Percentiles rank a stretch among this genome's conserved stretches.
Evolutionary conservation across 2,888 invertebrate species (phyloP).

Genomic region (Thelaira solivaga): DNA sequence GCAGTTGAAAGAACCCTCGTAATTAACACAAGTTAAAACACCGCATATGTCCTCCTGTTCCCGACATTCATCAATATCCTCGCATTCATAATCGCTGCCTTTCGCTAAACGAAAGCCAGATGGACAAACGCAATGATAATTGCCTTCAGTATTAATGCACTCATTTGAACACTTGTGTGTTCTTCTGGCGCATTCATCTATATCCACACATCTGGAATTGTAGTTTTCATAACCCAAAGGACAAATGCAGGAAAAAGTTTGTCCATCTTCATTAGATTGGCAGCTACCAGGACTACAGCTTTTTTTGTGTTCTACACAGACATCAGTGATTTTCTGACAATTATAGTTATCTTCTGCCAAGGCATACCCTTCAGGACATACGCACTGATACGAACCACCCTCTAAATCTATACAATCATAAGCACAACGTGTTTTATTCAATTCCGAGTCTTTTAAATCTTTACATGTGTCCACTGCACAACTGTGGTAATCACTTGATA

Average conservation of each 20-base stretch:
- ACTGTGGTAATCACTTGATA: conserved; percentile 75
- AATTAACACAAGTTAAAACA: conserved; percentile 75
- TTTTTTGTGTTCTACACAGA: conserved; percentile 70
- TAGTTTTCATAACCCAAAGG: conserved; percentile 73
- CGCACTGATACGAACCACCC: conserved; percentile 75
- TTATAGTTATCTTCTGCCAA: conserved; percentile 77
- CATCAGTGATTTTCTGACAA: conserved; percentile 76
- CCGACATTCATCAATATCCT: conserved; percentile 78
- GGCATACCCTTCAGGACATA: conserved; percentile 76
- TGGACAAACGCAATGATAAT: conserved; percentile 79
- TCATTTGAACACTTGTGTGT: conserved; percentile 79
- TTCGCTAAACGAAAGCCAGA: conserved; percentile 70
- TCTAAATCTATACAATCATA: conserved; percentile 76
- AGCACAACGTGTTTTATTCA: conserved; percentile 77
- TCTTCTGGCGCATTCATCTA: conserved; percentile 78
- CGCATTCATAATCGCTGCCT: conserved; percentile 70
- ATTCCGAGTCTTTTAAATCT: conserved; percentile 71
- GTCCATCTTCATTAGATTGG: conserved; percentile 74
- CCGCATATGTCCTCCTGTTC: conserved; percentile 69
- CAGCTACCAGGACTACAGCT: conserved; percentile 75
- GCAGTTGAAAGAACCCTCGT: conserved; percentile 78
- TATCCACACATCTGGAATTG: conserved; percentile 75
- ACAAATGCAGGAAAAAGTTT: conserved; percentile 78
- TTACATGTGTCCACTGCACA: conserved; percentile 75
- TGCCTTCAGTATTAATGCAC: conserved; percentile 79